phyloP scores from a whole-genome alignment of 2,113 vertebrate genomes.

The Myrmecobius fasciatus region DNA sequence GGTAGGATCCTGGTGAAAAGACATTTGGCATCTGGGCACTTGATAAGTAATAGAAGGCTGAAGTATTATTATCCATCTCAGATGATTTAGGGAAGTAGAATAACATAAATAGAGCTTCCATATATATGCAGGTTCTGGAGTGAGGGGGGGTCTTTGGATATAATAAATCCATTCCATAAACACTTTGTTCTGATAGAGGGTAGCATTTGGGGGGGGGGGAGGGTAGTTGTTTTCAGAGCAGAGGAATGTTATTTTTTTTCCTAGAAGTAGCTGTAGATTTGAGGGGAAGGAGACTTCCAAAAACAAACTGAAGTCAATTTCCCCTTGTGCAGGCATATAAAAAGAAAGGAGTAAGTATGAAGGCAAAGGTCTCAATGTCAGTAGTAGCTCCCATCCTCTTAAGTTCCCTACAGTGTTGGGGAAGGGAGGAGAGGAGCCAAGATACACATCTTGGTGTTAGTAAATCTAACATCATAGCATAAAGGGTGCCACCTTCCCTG shows the following conservation, averaged over 20 bases:
- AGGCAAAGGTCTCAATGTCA: background rate
- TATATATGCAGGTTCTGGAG: background rate
- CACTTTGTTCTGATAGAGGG: background rate
- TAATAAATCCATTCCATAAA: background rate
- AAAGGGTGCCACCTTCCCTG: background rate
- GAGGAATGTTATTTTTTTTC: background rate
- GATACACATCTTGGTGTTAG: background rate
- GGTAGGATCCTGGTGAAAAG: background rate
- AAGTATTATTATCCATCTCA: background rate
- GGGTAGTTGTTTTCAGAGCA: background rate
- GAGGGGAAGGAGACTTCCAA: background rate
- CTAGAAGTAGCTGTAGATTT: background rate
- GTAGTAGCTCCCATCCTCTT: background rate
- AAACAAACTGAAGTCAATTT: background rate
- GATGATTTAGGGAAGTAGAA: background rate
- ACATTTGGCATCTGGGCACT: background rate
- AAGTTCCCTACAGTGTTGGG: background rate
- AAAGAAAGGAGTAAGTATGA: background rate
- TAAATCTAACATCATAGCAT: background rate
- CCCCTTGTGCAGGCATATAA: background rate
- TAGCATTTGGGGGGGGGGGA: background rate
- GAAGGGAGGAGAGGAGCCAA: background rate
- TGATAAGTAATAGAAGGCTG: background rate
- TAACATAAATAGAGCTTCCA: background rate
- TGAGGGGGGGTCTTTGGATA: background rate